Base-by-base conservation (phyloP, 2,888 invertebrate genomes). In the Cephus rjabovi region DNA sequence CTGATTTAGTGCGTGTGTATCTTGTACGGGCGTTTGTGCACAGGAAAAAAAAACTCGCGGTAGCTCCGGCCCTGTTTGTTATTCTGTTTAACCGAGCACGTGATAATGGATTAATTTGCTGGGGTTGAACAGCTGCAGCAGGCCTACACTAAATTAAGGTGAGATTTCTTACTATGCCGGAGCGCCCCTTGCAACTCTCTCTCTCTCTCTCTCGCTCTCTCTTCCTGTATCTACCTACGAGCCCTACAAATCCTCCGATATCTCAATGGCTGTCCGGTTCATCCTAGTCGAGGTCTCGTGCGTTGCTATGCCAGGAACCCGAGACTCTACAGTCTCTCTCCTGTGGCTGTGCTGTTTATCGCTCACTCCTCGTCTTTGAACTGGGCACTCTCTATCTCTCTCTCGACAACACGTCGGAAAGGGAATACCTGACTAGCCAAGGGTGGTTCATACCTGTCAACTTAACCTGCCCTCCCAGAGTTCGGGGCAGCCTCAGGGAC, bases 21-120 rank as follows among this genome's bases (percentile, higher is more conserved):
- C 40, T 76, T 76, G 56, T 15, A 30, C 31, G 69, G 23, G 31
- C 75, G 75, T 23, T 34, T 34, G 33, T 30, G 34, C 37, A 11
- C 35, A 15, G 6, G 56, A 23, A 35, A 35, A 35, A 35, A 56
- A 23, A 31, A 33, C 71, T 71, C 34, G 23, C 30, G 71, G 3
- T 33, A 31, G 11, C 34, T 30, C 31, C 71, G 12, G 71, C 76
- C 56, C 56, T 56, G 75, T 80, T 77, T 80, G 78, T 81, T 79
- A 77, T 79, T 83, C 74, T 76, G 78, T 81, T 83, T 77, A 79
- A 78, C 82, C 75, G 73, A 40, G 73, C 79, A 33, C 77, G 76
- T 75, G 83, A 86, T 87, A 86, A 86, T 86, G 86, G 86, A 86
- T 86, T 86, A 86, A 86, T 85, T 86, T 77, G 82, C 81, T 82